Percentiles rank a stretch among this genome's conserved stretches.
Evolutionary conservation across 2,797 vertebrate genomes (phyloP).

Genomic region (Molossus molossus): DNA sequence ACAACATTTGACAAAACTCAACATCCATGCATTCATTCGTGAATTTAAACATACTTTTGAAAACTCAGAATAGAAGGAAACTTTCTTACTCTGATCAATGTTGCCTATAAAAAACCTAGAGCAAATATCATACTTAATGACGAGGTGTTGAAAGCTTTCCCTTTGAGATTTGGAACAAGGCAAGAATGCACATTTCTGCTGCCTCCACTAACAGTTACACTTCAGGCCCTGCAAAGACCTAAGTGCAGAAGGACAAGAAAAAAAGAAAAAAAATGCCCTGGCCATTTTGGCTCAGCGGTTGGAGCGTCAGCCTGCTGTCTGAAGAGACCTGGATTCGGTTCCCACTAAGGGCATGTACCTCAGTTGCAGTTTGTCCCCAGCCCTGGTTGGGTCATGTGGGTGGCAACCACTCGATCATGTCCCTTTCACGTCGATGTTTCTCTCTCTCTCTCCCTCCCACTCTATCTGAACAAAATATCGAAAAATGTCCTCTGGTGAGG

Average conservation of each 20-base stretch:
- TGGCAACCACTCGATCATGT: no score
- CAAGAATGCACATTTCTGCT: background rate
- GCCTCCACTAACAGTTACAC: background rate
- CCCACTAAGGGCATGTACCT: no score
- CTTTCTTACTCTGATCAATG: slow-evolving; percentile 32
- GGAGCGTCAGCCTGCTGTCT: no score
- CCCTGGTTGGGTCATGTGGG: no score
- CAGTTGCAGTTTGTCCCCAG: no score
- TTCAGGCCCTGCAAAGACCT: background rate
- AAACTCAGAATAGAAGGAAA: slow-evolving; percentile 35
- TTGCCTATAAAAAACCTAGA: background rate
- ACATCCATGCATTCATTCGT: background rate
- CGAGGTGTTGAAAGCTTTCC: slow-evolving; percentile 57
- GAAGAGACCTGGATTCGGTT: no score
- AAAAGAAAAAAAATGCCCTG: background rate
- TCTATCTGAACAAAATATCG: no score
- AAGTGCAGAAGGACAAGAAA: background rate
- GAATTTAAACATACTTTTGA: background rate
- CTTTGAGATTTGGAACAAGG: background rate
- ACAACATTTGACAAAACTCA: background rate
- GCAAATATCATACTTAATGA: slow-evolving; percentile 63
- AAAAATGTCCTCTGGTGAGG: no score
- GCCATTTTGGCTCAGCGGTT: no score
- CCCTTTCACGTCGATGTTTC: no score
- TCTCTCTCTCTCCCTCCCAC: no score